These are phyloP conservation scores for Scaptomyza graminum DNA, from an alignment of 1,140 invertebrate genomes.

Conservation along the genomic window DNA sequence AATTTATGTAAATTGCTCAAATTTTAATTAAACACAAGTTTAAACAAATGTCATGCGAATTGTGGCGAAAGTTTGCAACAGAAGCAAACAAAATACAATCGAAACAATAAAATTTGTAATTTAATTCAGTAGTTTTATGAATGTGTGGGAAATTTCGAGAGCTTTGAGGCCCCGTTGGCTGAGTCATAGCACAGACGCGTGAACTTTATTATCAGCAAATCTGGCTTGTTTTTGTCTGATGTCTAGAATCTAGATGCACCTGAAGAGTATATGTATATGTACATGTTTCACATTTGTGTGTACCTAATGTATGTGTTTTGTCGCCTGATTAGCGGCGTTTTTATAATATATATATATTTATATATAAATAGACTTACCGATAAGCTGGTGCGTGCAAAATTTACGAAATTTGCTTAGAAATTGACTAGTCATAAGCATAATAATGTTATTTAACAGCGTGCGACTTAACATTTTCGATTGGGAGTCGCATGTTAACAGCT, in stretches of 20 bases:
- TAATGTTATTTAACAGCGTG: conserved; percentile 33
- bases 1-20: conserved; percentile 69
- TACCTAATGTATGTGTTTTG: conserved; percentile 30
- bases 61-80: conserved; percentile 43
- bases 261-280: not conserved
- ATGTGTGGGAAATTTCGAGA: conserved; percentile 38
- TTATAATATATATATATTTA: no score
- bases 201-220: conserved; percentile 45
- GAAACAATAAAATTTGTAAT: conserved; percentile 49
- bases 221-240: not conserved
- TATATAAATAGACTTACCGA: conserved; percentile 45
- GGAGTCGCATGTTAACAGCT: not conserved
- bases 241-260: conserved; percentile 34
- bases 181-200: conserved; percentile 58
- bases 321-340: conserved; percentile 35
- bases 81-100: conserved; percentile 21
- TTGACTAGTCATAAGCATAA: not conserved
- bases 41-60: conserved; percentile 57
- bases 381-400: conserved; percentile 25
- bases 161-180: conserved; percentile 12
- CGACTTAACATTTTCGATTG: conserved; percentile 5
- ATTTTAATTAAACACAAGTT: conserved; percentile 63
- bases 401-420: conserved; percentile 5
- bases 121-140: conserved; percentile 44
- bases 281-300: not conserved